Evolutionary conservation across 2,113 vertebrate genomes (phyloP).

Genomic region (Psephotus haematonotus): DNA sequence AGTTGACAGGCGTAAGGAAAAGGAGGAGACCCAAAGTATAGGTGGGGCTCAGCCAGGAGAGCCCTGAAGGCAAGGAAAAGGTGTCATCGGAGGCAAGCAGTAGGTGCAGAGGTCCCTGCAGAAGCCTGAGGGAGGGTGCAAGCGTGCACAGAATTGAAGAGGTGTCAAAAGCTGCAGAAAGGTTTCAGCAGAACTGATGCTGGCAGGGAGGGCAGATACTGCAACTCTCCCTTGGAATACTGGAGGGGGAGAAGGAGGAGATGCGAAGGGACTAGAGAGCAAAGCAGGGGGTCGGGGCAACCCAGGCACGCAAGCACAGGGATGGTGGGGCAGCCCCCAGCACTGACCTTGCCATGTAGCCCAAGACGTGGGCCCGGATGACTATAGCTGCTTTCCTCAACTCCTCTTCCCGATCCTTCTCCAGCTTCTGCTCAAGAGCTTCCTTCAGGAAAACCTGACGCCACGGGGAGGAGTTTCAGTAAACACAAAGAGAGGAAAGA

Average conservation of each 20-base stretch:
- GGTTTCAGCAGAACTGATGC: not conserved
- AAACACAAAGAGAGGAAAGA: conserved; percentile 76
- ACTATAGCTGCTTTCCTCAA: conserved; percentile 87
- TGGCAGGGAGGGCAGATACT: not conserved
- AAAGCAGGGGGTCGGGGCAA: conserved; percentile 6
- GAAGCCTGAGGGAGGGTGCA: not conserved
- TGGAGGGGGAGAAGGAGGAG: not conserved
- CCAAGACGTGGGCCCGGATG: conserved; percentile 91
- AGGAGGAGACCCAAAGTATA: not conserved
- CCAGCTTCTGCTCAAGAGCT: conserved; percentile 92
- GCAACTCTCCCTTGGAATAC: not conserved
- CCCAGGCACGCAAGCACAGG: not conserved
- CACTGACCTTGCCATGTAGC: conserved; percentile 93
- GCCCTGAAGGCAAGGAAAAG: conserved; percentile 28
- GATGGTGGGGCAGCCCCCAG: conserved; percentile 24
- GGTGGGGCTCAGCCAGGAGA: not conserved
- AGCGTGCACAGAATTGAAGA: not conserved
- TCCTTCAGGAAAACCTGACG: conserved; percentile 93
- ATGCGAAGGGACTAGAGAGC: not conserved
- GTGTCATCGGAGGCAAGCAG: not conserved
- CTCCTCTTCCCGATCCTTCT: conserved; percentile 88
- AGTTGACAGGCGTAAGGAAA: not conserved
- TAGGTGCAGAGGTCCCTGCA: not conserved
- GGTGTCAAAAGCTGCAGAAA: not conserved
- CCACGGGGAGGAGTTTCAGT: conserved; percentile 65